Evolutionary conservation across 2,113 vertebrate species (phyloP).

Genomic region (Tor tambroides): DNA sequence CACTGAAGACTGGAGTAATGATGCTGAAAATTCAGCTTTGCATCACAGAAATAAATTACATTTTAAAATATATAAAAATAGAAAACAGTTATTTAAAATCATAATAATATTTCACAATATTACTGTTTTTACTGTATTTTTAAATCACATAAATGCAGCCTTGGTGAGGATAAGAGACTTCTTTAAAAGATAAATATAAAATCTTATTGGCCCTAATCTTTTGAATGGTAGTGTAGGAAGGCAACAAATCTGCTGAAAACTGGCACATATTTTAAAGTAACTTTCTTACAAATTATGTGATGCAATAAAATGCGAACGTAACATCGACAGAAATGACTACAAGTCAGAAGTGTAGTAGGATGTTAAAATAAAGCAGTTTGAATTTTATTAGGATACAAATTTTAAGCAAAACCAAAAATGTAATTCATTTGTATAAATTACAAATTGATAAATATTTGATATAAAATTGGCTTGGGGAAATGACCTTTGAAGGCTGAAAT

Average conservation of each 20-base stretch:
- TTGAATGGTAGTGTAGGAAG: not conserved
- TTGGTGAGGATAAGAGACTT: not conserved
- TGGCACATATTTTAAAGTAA: too few relatives aligned
- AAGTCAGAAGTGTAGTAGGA: conserved; percentile 10
- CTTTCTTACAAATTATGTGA: not conserved
- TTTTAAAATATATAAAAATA: not conserved
- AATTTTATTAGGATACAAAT: conserved; percentile 36
- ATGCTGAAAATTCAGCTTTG: not conserved
- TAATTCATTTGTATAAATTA: conserved; percentile 43
- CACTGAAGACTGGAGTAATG: not conserved
- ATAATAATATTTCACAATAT: not conserved
- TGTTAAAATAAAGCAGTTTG: conserved; percentile 25
- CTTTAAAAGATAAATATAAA: not conserved
- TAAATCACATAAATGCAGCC: not conserved
- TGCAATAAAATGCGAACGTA: not conserved
- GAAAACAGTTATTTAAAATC: not conserved
- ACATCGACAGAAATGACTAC: not conserved
- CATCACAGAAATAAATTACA: not conserved
- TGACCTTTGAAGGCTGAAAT: not conserved
- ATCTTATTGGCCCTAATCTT: not conserved
- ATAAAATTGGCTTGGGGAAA: not conserved
- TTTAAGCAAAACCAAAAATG: conserved; percentile 15
- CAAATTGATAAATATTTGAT: conserved; percentile 31
- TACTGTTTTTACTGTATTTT: not conserved
- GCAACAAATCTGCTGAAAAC: not conserved